phyloP scores from a whole-genome alignment of 2,797 vertebrate species.

The Anguilla megastoma region DNA sequence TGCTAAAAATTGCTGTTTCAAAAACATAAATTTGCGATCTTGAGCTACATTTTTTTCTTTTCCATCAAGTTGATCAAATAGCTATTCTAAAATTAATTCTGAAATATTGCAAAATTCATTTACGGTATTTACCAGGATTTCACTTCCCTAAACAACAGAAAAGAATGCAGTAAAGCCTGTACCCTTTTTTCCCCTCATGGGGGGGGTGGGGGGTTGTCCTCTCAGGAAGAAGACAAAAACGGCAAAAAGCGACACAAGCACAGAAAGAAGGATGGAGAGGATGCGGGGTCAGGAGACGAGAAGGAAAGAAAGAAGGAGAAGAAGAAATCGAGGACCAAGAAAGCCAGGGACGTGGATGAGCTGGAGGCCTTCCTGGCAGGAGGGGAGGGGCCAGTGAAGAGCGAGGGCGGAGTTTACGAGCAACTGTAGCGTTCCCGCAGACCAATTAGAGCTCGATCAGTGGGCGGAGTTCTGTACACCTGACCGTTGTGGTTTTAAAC shows the following conservation, averaged over 20 bases:
- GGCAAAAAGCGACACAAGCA: conserved; percentile 71
- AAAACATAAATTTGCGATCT: not conserved
- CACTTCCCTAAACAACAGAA: not conserved
- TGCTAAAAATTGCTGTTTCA: not conserved
- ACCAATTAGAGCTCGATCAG: conserved; percentile 32
- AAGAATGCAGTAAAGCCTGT: not conserved
- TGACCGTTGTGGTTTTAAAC: conserved; percentile 21
- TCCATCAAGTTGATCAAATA: not conserved
- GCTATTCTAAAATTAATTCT: not conserved
- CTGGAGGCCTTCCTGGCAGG: conserved; percentile 82
- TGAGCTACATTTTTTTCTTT: not conserved
- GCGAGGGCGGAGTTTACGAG: conserved; percentile 76
- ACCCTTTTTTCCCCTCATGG: not conserved
- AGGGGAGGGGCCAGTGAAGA: conserved; percentile 52
- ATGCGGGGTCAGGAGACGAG: conserved; percentile 56
- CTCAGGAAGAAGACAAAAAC: conserved; percentile 76
- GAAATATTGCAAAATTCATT: not conserved
- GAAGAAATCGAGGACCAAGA: conserved; percentile 60
- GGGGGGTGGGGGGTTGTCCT: not conserved
- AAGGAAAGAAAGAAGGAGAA: conserved; percentile 47
- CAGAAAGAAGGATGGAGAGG: conserved; percentile 70
- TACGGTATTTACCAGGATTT: not conserved
- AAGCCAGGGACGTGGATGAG: conserved; percentile 65
- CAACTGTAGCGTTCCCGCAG: conserved; percentile 68
- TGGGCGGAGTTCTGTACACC: not conserved